Evolutionary conservation across 2,888 invertebrate genomes (phyloP), one percentile per base, ranked within the genome.

Genomic region (Pheosia gnoma): DNA sequence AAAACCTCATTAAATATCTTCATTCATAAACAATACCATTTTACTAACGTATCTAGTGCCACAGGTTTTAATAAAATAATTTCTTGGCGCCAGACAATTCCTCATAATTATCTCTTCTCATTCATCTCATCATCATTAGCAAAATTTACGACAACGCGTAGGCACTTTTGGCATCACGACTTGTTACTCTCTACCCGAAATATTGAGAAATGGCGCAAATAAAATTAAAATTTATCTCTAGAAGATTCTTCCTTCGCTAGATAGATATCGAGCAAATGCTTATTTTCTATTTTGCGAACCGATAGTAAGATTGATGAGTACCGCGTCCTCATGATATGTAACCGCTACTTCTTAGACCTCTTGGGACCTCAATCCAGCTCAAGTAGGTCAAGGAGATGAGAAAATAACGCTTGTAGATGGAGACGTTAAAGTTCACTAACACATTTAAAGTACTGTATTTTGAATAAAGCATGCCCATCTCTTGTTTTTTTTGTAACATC

Each of bases 261-360:
- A 25, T 25, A 2, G 25, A 25, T 25, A 47, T 47, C 47, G 4
- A 5, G 47, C 47, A n/a, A 47, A 47, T 11, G n/a, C 3, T 47
- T n/a, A 8, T 39, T 55, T 39, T 38, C 9, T 55, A 55, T 55
- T 55, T 55, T 39, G 11, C 55, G 4, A 39, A 38, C 37, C 47
- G 54, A 67, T 68, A 70, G 62, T 63, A 63, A 68, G 74, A 74
- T 60, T 59, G 72, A 74, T 74, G 58, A 58, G 64, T 60, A 54
- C 60, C 58, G 60, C 65, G 59, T 68, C 61, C 66, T 59, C 66
- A 59, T 62, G 52, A 68, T 51, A 63, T 56, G 65, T 57, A 55
- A 63, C 60, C 56, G 55, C 65, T 61, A 61, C 49, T 47, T 57
- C 36, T 53, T n/a, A 39, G 45, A 6, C 65, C 72, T 65, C 66